Evolutionary conservation across 2,797 vertebrate species (phyloP).

Genomic region (Oreonectes daqikongensis): DNA sequence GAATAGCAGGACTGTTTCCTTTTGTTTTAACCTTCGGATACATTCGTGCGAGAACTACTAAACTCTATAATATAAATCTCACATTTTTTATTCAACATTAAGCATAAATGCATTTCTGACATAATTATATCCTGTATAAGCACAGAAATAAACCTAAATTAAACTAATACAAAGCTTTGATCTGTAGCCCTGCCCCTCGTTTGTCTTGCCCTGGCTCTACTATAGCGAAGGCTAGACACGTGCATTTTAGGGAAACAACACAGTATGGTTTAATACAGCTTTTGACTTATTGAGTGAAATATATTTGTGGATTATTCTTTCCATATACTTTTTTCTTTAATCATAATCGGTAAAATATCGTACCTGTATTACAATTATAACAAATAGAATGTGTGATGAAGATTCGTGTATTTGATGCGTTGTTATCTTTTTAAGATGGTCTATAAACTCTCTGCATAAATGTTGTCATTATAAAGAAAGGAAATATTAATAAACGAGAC

Average conservation of each 20-base stretch:
- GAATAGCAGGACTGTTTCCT: background rate
- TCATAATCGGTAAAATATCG: background rate
- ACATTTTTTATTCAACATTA: background rate
- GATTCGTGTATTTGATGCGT: background rate
- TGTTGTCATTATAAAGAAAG: no score
- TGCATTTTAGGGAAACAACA: no score
- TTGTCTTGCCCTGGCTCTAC: background rate
- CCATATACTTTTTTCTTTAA: background rate
- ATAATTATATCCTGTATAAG: background rate
- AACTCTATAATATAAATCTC: background rate
- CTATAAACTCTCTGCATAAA: background rate
- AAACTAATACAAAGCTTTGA: background rate
- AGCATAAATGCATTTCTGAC: background rate
- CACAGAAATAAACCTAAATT: background rate
- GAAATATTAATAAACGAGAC: background rate
- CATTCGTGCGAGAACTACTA: background rate
- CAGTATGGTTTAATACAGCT: no score
- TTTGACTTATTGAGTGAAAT: no score
- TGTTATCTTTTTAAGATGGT: background rate
- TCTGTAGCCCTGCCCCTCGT: background rate
- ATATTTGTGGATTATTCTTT: no score
- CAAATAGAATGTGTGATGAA: background rate
- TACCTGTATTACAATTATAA: no score
- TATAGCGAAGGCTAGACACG: background rate
- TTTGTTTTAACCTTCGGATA: conserved; percentile 19